Conservation (phyloP, 1,140 invertebrate genomes). For the Drosophila tristis region DNA sequence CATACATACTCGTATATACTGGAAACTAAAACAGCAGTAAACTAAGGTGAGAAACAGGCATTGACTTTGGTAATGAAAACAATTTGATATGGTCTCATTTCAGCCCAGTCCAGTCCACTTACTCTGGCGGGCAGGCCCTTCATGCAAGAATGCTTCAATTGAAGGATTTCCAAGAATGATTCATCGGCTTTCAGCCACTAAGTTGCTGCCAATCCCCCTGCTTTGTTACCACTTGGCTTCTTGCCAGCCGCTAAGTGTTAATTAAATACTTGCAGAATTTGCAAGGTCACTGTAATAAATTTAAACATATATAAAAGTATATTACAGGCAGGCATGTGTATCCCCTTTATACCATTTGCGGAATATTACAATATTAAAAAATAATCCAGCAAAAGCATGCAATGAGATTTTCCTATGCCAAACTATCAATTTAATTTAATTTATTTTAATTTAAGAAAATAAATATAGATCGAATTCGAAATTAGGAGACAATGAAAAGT, state of each 20-base stretch:
- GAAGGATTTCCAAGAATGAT: conserved; percentile 50
- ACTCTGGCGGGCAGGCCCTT: conserved; percentile 44
- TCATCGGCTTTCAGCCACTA: conserved; percentile 3
- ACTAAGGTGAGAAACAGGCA: conserved; percentile 44
- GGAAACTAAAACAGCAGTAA: conserved; percentile 17
- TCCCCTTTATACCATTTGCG: conserved; percentile 18
- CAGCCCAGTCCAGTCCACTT: conserved; percentile 15
- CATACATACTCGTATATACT: not conserved
- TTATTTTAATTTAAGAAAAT: too few relatives aligned
- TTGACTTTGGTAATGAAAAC: conserved; percentile 75
- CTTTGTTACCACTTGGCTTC: not conserved
- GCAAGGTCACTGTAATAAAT: conserved; percentile 54
- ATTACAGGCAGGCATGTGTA: conserved; percentile 23
- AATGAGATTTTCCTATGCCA: not conserved
- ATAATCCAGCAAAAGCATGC: too few relatives aligned
- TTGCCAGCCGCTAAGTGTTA: conserved; percentile 34
- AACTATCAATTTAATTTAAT: too few relatives aligned
- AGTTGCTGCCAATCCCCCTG: not conserved
- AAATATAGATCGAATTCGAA: too few relatives aligned
- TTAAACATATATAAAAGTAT: conserved; percentile 7
- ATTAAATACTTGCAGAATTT: conserved; percentile 38
- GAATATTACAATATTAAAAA: not conserved
- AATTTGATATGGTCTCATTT: not conserved
- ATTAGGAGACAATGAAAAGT: too few relatives aligned
- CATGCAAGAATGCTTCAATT: conserved; percentile 68